Evolutionary conservation across 2,888 invertebrate genomes (phyloP).

Genomic region (Cacoxenus indagator): DNA sequence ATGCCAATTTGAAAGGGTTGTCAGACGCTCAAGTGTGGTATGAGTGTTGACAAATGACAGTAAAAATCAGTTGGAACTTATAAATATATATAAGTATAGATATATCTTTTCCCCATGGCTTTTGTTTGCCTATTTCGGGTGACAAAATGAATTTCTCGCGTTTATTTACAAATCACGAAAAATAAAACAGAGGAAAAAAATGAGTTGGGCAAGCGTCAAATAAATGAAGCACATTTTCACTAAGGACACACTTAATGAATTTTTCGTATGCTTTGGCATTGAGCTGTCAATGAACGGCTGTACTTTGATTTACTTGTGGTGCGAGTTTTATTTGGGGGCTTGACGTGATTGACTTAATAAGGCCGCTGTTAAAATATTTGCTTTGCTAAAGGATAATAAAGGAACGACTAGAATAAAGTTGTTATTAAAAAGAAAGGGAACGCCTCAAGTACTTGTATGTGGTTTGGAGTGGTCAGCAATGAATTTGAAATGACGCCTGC

Average conservation of each 20-base stretch:
- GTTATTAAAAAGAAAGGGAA: background rate
- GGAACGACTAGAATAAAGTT: background rate
- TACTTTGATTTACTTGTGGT: background rate
- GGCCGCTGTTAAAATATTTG: background rate
- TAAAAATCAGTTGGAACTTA: background rate
- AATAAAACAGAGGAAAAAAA: background rate
- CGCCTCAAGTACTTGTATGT: background rate
- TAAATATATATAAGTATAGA: background rate
- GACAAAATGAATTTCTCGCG: conserved; percentile 1
- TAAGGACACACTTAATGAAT: conserved; percentile 10
- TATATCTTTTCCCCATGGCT: background rate
- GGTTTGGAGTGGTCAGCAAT: background rate
- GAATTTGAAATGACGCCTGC: background rate
- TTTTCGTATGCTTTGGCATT: background rate
- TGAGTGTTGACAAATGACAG: background rate
- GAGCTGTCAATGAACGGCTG: background rate
- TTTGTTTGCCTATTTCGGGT: background rate
- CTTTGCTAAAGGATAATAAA: conserved; percentile 5
- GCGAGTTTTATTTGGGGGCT: no score
- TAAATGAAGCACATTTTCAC: conserved; percentile 5
- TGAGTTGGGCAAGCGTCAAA: background rate
- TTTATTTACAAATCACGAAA: background rate
- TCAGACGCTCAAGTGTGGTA: background rate
- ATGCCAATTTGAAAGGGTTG: background rate
- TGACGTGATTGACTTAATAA: background rate